A percentile compares a stretch with the other conserved stretches of the same genome.
Conservation (phyloP, 2,113 vertebrate species). For the Collichthys lucidus region DNA sequence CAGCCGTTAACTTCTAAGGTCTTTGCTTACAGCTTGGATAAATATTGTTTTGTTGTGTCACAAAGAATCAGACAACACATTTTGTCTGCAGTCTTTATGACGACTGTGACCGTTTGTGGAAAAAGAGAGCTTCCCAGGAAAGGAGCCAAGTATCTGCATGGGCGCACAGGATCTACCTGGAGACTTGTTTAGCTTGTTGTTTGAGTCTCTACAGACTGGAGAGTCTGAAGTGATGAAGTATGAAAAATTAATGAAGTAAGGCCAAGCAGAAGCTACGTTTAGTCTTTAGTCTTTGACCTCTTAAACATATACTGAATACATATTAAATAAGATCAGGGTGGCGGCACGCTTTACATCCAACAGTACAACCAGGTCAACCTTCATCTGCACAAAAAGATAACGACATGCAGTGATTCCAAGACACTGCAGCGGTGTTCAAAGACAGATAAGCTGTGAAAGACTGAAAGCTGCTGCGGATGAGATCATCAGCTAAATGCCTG, state of each 20-base stretch:
- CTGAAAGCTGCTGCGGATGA: slow-evolving; percentile 11
- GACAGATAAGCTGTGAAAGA: neutral
- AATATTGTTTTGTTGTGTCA: neutral
- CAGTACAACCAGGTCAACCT: neutral
- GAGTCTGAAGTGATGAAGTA: slow-evolving; percentile 11
- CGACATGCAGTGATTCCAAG: neutral
- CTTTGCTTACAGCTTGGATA: neutral
- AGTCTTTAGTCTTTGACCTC: neutral
- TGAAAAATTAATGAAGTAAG: slow-evolving; percentile 10
- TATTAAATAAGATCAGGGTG: neutral
- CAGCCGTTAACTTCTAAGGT: too few relatives aligned
- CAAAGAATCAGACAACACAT: slow-evolving; percentile 3
- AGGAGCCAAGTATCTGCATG: slow-evolving; percentile 19
- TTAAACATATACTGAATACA: neutral
- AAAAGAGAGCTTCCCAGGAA: slow-evolving; percentile 14
- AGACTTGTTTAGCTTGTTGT: slow-evolving; percentile 16
- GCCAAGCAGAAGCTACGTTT: slow-evolving; percentile 9
- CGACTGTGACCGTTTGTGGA: neutral
- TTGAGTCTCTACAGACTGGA: slow-evolving; percentile 1
- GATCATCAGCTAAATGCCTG: slow-evolving; percentile 3
- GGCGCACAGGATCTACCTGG: slow-evolving; percentile 7
- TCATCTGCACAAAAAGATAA: neutral
- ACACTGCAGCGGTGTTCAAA: neutral
- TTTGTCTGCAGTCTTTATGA: slow-evolving; percentile 17
- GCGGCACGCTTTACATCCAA: neutral